A percentile compares a stretch with the other conserved stretches of the same genome.
Conservation (phyloP, 2,888 invertebrate species). For the Limenitis camilla region DNA sequence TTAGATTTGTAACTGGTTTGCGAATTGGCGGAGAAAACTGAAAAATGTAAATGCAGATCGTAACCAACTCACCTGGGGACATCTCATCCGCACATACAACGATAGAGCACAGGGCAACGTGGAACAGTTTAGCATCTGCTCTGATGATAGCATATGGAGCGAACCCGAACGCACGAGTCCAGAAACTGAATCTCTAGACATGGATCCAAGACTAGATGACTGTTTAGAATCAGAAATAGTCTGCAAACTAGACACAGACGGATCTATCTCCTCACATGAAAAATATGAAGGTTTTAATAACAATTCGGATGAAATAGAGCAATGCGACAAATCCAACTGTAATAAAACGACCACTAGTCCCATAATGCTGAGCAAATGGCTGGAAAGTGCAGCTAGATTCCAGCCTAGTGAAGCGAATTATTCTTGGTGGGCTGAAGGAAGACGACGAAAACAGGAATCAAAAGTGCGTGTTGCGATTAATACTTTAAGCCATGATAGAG, state of each 20-base stretch:
- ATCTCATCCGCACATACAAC: constrained; percentile 82
- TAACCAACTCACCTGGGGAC: constrained; percentile 82
- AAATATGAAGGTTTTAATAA: constrained; percentile 52
- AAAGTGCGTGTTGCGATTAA: constrained; percentile 39
- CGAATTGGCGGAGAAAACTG: constrained; percentile 86
- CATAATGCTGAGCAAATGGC: constrained; percentile 81
- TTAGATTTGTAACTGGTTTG: constrained; percentile 87
- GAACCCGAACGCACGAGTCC: constrained; percentile 69
- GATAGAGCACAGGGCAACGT: constrained; percentile 84
- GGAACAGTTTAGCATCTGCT: constrained; percentile 85
- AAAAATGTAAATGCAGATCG: constrained; percentile 83
- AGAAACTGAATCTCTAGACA: constrained; percentile 39
- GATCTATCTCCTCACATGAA: constrained; percentile 41
- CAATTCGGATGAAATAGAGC: constrained; percentile 45
- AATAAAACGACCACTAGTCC: constrained; percentile 62
- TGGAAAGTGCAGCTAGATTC: constrained; percentile 83
- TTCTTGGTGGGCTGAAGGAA: constrained; percentile 76
- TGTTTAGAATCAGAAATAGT: constrained; percentile 44
- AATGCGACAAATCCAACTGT: constrained; percentile 30
- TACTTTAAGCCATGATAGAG: constrained; percentile 73
- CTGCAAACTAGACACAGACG: constrained; percentile 47
- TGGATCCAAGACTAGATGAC: constrained; percentile 39
- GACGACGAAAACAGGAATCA: constrained; percentile 45
- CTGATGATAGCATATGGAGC: constrained; percentile 86
- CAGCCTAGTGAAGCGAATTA: constrained; percentile 82